Conservation (phyloP, 2,113 vertebrate genomes). For the Thryonomys swinderianus region DNA sequence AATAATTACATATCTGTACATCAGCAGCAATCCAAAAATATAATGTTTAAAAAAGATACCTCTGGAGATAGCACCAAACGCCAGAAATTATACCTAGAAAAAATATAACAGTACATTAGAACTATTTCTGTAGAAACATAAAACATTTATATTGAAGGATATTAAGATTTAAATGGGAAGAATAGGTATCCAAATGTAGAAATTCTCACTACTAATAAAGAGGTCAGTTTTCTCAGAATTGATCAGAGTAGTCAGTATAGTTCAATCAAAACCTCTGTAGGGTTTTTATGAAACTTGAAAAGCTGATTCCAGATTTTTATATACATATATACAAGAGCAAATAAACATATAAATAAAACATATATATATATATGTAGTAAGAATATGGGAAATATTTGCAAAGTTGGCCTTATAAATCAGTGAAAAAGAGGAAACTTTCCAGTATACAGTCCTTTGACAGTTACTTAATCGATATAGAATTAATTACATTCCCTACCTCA, state of each 20-base stretch:
- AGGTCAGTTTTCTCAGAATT: neutral
- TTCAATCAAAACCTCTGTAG: neutral
- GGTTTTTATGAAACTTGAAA: constrained; percentile 44
- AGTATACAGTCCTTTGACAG: neutral
- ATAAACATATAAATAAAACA: neutral
- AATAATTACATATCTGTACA: neutral
- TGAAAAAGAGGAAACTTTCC: neutral
- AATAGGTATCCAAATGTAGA: neutral
- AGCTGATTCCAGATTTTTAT: constrained; percentile 9
- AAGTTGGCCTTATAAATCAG: neutral
- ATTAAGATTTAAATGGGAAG: constrained; percentile 26
- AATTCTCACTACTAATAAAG: neutral
- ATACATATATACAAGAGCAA: neutral
- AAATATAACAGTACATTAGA: neutral
- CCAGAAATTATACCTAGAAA: neutral
- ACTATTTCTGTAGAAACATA: neutral
- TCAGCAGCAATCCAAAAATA: neutral
- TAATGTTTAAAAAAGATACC: neutral
- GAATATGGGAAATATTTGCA: neutral
- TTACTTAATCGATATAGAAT: neutral
- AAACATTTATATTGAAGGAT: neutral
- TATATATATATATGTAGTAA: no score
- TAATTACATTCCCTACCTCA: neutral
- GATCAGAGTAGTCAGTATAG: neutral
- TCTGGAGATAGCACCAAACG: neutral